phyloP scores from a whole-genome alignment of 2,113 vertebrate species.

The Salvelinus sp. region DNA sequence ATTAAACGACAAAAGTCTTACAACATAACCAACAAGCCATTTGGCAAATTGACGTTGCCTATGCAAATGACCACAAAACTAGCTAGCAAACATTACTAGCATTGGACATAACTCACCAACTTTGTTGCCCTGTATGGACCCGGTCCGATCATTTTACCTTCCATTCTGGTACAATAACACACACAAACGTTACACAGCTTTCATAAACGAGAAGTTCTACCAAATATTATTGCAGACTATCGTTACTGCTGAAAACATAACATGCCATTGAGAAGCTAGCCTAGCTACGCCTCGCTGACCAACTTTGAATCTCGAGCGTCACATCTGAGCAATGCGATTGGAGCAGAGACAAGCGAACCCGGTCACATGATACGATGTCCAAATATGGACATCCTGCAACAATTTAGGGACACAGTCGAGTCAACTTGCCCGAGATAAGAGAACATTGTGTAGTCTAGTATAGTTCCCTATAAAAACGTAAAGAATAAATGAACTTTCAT shows the following conservation, averaged over 20 bases:
- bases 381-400: background rate
- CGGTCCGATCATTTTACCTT: conserved; percentile 76
- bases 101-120: conserved; percentile 71
- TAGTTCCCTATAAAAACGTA: too few species aligned
- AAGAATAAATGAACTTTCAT: too few species aligned
- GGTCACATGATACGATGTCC: conserved; percentile 18
- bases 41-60: too few species aligned
- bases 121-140: conserved; percentile 84
- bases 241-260: background rate
- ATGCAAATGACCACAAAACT: too few species aligned
- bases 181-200: background rate
- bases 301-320: conserved; percentile 43
- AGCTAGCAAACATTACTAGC: too few species aligned
- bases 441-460: background rate
- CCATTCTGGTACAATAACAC: conserved; percentile 58
- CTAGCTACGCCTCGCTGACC: background rate
- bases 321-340: conserved; percentile 38
- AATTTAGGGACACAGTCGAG: background rate
- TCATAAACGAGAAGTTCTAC: background rate
- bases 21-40: too few species aligned
- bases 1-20: too few species aligned
- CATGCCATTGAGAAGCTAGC: background rate
- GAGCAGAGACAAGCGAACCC: background rate
- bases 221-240: background rate
- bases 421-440: background rate